Conservation (phyloP, 2,797 vertebrate species). For the Hozukius guyotensis region DNA sequence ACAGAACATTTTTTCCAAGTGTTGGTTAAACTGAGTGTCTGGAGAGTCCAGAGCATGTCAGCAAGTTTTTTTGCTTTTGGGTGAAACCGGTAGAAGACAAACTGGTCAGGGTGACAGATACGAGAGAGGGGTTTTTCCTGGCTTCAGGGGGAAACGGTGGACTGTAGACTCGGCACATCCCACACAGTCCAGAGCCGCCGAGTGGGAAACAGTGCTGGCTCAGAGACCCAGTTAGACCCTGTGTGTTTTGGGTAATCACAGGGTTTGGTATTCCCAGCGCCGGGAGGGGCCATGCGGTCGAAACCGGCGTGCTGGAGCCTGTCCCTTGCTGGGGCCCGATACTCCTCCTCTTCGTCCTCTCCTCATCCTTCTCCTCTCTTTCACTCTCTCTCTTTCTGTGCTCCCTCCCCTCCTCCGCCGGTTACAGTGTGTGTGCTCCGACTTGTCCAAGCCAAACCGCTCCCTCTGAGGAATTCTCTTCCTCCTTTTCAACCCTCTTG, state of each 20-base stretch:
- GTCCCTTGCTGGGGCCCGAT: slow-evolving; percentile 62
- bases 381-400: slow-evolving; percentile 38
- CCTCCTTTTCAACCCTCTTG: slow-evolving; percentile 53
- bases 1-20: slow-evolving; percentile 59
- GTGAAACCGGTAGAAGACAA: neutral
- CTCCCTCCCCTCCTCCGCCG: slow-evolving; percentile 40
- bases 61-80: slow-evolving; percentile 11
- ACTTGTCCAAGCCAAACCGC: slow-evolving; percentile 77
- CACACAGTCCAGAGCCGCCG: slow-evolving; percentile 34
- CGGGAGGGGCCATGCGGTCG: slow-evolving; percentile 83
- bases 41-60: slow-evolving; percentile 27
- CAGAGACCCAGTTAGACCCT: slow-evolving; percentile 65
- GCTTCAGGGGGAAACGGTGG: neutral
- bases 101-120: slow-evolving; percentile 4
- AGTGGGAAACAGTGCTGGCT: slow-evolving; percentile 65
- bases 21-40: slow-evolving; percentile 36
- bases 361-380: slow-evolving; percentile 58
- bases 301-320: slow-evolving; percentile 84
- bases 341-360: slow-evolving; percentile 61
- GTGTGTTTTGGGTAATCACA: slow-evolving; percentile 85
- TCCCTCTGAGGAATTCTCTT: slow-evolving; percentile 79
- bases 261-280: slow-evolving; percentile 80
- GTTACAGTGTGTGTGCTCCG: slow-evolving; percentile 66
- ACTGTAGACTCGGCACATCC: neutral
- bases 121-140: neutral